A percentile compares a stretch with the other conserved stretches of the same genome.
These are phyloP conservation scores for Nemapogon koenigi DNA, from an alignment of 2,888 invertebrate genomes.

Conservation along the genomic window DNA sequence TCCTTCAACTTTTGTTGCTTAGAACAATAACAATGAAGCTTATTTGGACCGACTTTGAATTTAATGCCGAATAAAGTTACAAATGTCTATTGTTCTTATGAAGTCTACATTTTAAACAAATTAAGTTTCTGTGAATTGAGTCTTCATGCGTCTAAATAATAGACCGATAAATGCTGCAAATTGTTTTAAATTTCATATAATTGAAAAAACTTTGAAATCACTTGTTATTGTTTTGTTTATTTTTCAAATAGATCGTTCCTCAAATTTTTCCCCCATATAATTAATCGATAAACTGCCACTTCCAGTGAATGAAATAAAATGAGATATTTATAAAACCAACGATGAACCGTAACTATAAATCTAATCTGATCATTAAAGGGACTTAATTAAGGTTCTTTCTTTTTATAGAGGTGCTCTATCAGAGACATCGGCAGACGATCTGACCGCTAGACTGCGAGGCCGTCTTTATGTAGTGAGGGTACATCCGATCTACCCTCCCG, in stretches of 20 bases:
- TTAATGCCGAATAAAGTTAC: conserved; percentile 24
- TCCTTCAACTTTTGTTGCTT: conserved; percentile 4
- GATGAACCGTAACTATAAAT: no score
- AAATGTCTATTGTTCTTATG: not conserved
- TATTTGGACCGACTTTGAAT: conserved; percentile 21
- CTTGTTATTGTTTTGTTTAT: no score
- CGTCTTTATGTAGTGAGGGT: not conserved
- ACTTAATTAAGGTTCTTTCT: conserved; percentile 9
- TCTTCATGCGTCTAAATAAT: no score
- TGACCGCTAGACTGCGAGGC: not conserved
- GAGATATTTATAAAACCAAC: no score
- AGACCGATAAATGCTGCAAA: no score
- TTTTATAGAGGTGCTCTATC: conserved; percentile 9
- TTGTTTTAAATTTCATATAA: no score
- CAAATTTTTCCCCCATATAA: no score
- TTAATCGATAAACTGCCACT: no score
- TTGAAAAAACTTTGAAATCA: no score
- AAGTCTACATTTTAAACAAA: not conserved
- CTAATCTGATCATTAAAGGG: conserved; percentile 6
- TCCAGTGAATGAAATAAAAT: no score
- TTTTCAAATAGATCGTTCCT: no score
- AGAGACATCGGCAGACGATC: conserved; percentile 4
- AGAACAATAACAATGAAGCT: conserved; percentile 15
- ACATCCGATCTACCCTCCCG: conserved; percentile 1
- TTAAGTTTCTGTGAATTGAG: no score